Conservation (phyloP, 2,113 vertebrate genomes). For the Parotia lawesii region DNA sequence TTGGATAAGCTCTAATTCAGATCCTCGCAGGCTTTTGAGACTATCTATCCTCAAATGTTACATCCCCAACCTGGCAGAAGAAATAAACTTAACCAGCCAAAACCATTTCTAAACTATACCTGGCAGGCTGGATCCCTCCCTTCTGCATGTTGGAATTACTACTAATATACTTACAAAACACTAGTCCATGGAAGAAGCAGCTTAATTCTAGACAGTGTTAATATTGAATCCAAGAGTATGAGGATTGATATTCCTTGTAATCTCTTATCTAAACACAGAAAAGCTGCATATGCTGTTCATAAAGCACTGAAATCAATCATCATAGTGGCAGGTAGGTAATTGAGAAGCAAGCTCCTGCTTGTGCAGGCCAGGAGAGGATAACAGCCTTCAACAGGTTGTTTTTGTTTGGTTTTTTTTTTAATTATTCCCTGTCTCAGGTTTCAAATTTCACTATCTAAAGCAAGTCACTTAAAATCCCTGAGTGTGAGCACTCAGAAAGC, state of each 20-base stretch:
- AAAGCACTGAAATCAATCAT: slow-evolving; percentile 52
- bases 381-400: not conserved
- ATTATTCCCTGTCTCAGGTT: not conserved
- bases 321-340: slow-evolving; percentile 20
- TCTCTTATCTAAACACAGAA: slow-evolving; percentile 53
- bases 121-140: not conserved
- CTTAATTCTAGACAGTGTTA: slow-evolving; percentile 3
- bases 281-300: slow-evolving; percentile 40
- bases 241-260: slow-evolving; percentile 53
- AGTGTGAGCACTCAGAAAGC: not conserved
- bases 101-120: not conserved
- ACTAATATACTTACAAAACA: not conserved
- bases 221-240: not conserved
- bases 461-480: not conserved
- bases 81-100: not conserved
- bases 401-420: not conserved
- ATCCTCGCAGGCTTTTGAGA: not conserved
- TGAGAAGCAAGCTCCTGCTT: not conserved
- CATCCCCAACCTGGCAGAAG: not conserved
- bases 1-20: not conserved
- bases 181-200: not conserved
- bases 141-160: not conserved
- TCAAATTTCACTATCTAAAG: not conserved
- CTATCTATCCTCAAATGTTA: not conserved
- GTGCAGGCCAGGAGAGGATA: not conserved